Evolutionary conservation across 2,888 invertebrate genomes (phyloP), one percentile per base, ranked within the genome.

Genomic region (Luffia ferchaultella): DNA sequence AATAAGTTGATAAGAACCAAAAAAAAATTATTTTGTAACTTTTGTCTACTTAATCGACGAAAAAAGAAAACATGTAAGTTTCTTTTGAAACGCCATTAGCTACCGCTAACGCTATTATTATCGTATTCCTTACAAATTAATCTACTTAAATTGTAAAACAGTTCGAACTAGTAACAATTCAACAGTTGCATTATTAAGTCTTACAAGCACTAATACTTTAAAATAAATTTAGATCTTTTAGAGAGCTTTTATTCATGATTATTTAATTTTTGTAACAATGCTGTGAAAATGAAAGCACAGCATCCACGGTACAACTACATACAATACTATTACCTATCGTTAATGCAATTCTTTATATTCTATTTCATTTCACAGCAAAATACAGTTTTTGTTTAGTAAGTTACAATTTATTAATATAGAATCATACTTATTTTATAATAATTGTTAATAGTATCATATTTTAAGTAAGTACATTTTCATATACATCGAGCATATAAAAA

Each of bases 401-500:
- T n/a, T n/a, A n/a, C n/a, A n/a, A n/a, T n/a, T n/a, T n/a, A n/a
- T n/a, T n/a, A n/a, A n/a, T n/a, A n/a, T n/a, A n/a, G n/a, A n/a
- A 30, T 7, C 3, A 30, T 30, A 7, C 30, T 30, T 30, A 30
- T 30, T 12, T 30, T 7, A 30, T 30, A 30, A 3, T 3, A 30
- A 3, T 12, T 30, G 30, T 30, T 30, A 30, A 30, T 30, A 30
- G 12, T 30, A 30, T 30, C 12, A 7, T 30, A 30, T 30, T 30
- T 30, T 7, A 30, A 30, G 30, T 30, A 7, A 30, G 30, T 30
- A 30, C 12, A 30, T 30, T 30, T 30, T 30, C 3, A 7, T 30
- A 30, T 7, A 30, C 12, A 12, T 12, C 30, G 56, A 64, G 60
- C 64, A 65, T 75, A 75, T 65, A 74, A 76, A 76, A 75, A 75